These are phyloP conservation scores for Drosophila vallismaia DNA, from an alignment of 2,888 invertebrate genomes.

Conservation along the genomic window DNA sequence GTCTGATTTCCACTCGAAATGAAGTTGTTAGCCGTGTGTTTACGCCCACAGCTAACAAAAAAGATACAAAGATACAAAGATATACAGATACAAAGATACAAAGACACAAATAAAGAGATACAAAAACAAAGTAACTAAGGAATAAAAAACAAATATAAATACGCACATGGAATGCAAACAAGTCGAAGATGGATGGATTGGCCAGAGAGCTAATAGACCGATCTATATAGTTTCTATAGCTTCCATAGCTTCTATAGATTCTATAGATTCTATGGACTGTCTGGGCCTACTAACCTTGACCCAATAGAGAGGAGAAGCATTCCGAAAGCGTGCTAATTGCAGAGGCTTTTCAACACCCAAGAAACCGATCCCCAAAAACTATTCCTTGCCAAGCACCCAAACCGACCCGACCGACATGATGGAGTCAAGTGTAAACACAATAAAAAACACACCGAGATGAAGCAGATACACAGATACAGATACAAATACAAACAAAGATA, in stretches of 20 bases:
- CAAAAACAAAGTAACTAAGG: too few species aligned
- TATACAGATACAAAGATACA: not conserved
- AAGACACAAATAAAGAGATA: not conserved
- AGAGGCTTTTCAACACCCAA: slow-evolving; percentile 53
- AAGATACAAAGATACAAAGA: slow-evolving; percentile 17
- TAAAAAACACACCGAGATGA: slow-evolving; percentile 38
- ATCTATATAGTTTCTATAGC: not conserved
- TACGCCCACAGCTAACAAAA: slow-evolving; percentile 23
- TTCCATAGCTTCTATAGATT: too few species aligned
- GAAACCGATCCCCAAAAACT: slow-evolving; percentile 17
- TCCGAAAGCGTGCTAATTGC: slow-evolving; percentile 71
- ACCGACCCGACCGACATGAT: too few species aligned
- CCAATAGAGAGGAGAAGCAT: slow-evolving; percentile 46
- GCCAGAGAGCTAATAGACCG: slow-evolving; percentile 10
- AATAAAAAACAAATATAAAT: slow-evolving; percentile 1
- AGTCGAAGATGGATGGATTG: slow-evolving; percentile 19
- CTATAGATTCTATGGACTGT: slow-evolving; percentile 21
- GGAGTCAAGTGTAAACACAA: slow-evolving; percentile 67
- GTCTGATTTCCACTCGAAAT: slow-evolving; percentile 20
- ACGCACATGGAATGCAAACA: slow-evolving; percentile 5
- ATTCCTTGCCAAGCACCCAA: not conserved
- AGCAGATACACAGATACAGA: slow-evolving; percentile 11
- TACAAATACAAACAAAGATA: not conserved
- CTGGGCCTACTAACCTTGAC: slow-evolving; percentile 67
- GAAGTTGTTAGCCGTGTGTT: slow-evolving; percentile 29